These are phyloP conservation scores for Anastrepha ludens DNA, from an alignment of 1,140 invertebrate genomes.

Conservation along the genomic window DNA sequence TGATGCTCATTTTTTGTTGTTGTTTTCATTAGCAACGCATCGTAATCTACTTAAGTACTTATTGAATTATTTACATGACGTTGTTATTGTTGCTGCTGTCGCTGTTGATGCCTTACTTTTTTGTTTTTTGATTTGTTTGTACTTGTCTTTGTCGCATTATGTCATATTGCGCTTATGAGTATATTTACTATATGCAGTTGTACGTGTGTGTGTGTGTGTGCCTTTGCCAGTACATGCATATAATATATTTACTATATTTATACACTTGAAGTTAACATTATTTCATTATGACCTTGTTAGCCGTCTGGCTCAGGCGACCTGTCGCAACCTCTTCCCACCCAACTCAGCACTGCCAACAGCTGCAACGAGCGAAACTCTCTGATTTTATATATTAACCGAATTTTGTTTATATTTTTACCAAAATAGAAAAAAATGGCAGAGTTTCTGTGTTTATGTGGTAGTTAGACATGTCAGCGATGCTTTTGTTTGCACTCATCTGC, in stretches of 20 bases:
- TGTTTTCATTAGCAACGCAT: slow-evolving; percentile 41
- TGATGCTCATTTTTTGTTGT: slow-evolving; percentile 15
- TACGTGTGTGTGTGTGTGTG: too few species aligned
- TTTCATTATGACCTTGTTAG: slow-evolving; percentile 48
- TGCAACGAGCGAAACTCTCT: not conserved
- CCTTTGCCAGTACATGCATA: not conserved
- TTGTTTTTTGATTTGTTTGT: not conserved
- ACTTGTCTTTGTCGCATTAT: not conserved
- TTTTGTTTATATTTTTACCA: not conserved
- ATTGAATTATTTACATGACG: slow-evolving; percentile 56
- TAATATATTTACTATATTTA: not conserved
- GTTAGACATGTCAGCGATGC: not conserved
- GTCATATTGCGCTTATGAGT: not conserved
- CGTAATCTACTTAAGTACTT: slow-evolving; percentile 57
- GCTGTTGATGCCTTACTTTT: not conserved
- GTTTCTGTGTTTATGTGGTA: not conserved
- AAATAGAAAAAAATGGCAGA: too few species aligned
- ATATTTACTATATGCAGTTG: not conserved
- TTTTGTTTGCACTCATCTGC: not conserved
- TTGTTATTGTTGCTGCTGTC: not conserved
- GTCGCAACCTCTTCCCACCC: not conserved
- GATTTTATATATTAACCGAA: not conserved
- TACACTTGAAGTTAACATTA: slow-evolving; percentile 1
- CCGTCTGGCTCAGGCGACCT: slow-evolving; percentile 6
- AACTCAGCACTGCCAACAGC: not conserved